Percentiles rank a stretch among this genome's conserved stretches.
phyloP scores from a whole-genome alignment of 2,888 invertebrate species.

The Carterocephalus palaemon region DNA sequence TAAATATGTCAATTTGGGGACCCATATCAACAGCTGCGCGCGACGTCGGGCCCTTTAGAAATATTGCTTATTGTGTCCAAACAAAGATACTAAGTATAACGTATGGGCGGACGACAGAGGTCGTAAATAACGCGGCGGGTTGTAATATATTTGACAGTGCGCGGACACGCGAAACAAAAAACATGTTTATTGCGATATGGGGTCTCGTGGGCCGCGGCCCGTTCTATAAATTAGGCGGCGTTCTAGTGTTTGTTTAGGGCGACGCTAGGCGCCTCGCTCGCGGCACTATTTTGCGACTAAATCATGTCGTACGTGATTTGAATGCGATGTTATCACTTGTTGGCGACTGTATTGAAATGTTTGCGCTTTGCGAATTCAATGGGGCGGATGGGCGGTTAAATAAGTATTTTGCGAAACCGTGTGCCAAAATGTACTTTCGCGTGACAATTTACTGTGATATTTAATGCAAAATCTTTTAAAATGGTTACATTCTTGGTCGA shows the following conservation, averaged over 20 bases:
- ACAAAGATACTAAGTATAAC: constrained; percentile 80
- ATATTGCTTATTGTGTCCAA: constrained; percentile 80
- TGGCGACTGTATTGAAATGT: constrained; percentile 34
- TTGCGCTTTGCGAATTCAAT: constrained; percentile 31
- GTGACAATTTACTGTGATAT: background rate
- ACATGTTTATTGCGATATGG: constrained; percentile 75
- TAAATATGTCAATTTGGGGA: constrained; percentile 79
- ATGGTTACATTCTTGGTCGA: too few species aligned
- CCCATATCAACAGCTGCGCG: constrained; percentile 79
- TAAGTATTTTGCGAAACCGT: constrained; percentile 11
- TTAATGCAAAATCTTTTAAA: too few species aligned
- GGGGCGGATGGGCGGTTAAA: constrained; percentile 22
- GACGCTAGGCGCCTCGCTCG: constrained; percentile 32
- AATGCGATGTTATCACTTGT: constrained; percentile 38
- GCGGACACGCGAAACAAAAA: constrained; percentile 79
- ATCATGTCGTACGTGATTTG: constrained; percentile 35
- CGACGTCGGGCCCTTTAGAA: constrained; percentile 77
- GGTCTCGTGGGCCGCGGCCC: constrained; percentile 46
- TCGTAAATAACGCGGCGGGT: constrained; percentile 77
- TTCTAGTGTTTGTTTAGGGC: constrained; percentile 62
- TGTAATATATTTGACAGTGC: constrained; percentile 79
- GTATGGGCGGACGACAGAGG: constrained; percentile 77
- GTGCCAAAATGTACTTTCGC: constrained; percentile 11
- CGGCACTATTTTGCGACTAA: constrained; percentile 32
- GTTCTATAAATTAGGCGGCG: constrained; percentile 62